These are phyloP conservation scores for Heteropelma amictum DNA, from an alignment of 2,888 invertebrate genomes.

Conservation along the genomic window DNA sequence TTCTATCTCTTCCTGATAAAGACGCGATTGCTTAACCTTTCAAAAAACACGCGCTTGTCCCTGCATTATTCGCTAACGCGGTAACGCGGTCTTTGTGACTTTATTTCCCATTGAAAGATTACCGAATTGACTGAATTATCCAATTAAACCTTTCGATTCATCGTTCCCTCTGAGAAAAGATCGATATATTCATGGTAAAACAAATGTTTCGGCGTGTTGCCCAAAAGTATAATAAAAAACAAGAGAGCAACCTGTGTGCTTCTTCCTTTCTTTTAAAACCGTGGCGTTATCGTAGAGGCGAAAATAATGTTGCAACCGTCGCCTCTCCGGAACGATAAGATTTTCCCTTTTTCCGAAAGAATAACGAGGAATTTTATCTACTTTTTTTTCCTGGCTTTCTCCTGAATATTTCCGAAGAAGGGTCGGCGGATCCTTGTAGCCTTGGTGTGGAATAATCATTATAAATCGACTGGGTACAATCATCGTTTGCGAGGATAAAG, in stretches of 20 bases:
- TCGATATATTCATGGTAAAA: neutral
- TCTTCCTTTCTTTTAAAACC: too few relatives aligned
- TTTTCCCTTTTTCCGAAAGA: neutral
- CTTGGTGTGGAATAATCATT: slow-evolving; percentile 15
- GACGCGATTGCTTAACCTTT: slow-evolving; percentile 26
- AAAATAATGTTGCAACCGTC: too few relatives aligned
- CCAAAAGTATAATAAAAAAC: too few relatives aligned
- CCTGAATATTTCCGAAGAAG: neutral
- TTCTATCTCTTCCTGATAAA: slow-evolving; percentile 8
- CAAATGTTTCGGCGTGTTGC: neutral
- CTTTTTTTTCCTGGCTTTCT: neutral
- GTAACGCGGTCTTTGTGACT: neutral
- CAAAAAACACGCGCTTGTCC: neutral
- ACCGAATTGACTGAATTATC: neutral
- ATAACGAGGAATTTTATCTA: neutral
- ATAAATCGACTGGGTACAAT: slow-evolving; percentile 37
- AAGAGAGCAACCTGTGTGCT: too few relatives aligned
- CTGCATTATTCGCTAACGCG: too few relatives aligned
- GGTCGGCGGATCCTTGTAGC: neutral
- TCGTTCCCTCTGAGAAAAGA: neutral
- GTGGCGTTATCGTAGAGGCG: neutral
- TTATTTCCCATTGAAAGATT: neutral
- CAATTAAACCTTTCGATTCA: neutral
- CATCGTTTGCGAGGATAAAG: slow-evolving; percentile 19
- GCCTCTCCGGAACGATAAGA: too few relatives aligned